A percentile compares a stretch with the other conserved stretches of the same genome.
phyloP scores from a whole-genome alignment of 2,113 vertebrate species.

The Pedetes capensis region DNA sequence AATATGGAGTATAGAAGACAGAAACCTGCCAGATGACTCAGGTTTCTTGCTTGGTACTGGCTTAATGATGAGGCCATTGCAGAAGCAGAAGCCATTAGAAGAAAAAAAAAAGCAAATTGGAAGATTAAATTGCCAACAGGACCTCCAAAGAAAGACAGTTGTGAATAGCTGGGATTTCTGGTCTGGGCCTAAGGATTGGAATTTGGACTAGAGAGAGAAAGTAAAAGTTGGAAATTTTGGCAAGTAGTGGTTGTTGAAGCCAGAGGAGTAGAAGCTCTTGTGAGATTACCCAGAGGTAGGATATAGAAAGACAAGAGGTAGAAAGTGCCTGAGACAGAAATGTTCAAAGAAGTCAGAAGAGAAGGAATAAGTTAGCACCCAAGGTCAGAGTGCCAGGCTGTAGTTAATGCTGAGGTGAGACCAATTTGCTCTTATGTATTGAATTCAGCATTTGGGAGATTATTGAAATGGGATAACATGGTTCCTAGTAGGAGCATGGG shows the following conservation, averaged over 20 bases:
- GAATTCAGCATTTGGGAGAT: not conserved
- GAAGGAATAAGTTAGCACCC: too few species aligned
- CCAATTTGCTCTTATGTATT: not conserved
- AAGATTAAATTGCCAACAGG: not conserved
- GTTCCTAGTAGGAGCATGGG: too few species aligned
- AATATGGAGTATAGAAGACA: not conserved
- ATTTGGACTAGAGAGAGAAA: not conserved
- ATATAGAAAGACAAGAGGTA: not conserved
- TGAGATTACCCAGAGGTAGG: not conserved
- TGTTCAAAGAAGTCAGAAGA: not conserved
- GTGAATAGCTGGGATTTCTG: not conserved
- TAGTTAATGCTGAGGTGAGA: not conserved
- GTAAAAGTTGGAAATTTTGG: not conserved
- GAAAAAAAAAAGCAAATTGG: not conserved
- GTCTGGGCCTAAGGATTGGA: not conserved
- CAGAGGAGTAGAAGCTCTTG: not conserved
- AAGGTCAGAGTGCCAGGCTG: not conserved
- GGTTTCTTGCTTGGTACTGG: not conserved
- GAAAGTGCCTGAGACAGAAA: not conserved
- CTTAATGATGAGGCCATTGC: not conserved
- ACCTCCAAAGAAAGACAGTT: not conserved
- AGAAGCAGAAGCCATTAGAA: not conserved
- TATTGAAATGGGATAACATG: not conserved
- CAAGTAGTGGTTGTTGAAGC: not conserved
- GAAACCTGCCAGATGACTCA: not conserved